Evolutionary conservation across 53 echinoderm and acorn worm genomes (phyloP).

Genomic region (Antedon mediterranea): DNA sequence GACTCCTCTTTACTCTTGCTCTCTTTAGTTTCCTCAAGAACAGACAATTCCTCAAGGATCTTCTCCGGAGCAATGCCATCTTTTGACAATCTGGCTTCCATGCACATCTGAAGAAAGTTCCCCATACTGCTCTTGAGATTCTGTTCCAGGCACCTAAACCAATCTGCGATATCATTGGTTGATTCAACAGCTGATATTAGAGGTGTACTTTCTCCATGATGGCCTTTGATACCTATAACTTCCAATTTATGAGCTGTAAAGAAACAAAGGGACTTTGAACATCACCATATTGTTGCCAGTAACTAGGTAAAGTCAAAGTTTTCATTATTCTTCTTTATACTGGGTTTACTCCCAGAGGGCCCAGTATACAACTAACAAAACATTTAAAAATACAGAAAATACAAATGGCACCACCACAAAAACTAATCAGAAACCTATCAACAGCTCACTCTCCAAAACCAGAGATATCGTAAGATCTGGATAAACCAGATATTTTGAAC

Average conservation of each 20-base stretch:
- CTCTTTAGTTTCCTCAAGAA: conserved; percentile 17
- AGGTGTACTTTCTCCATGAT: conserved; percentile 38
- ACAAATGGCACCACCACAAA: too few relatives aligned
- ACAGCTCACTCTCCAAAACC: too few relatives aligned
- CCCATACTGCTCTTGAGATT: conserved; percentile 67
- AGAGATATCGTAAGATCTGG: too few relatives aligned
- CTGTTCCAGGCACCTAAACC: conserved; percentile 66
- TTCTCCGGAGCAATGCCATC: conserved; percentile 31
- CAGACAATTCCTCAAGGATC: conserved; percentile 59
- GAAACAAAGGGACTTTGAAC: neutral
- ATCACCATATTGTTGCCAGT: too few relatives aligned
- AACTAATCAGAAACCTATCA: too few relatives aligned
- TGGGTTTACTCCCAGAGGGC: too few relatives aligned
- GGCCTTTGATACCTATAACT: conserved; percentile 55
- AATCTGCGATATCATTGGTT: conserved; percentile 32
- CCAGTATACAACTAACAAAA: too few relatives aligned
- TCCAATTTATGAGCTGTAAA: conserved; percentile 56
- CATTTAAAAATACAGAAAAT: too few relatives aligned
- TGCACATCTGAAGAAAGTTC: conserved; percentile 54
- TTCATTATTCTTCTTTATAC: too few relatives aligned
- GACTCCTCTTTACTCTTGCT: conserved; percentile 20
- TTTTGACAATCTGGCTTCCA: conserved; percentile 67
- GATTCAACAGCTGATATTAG: conserved; percentile 52
- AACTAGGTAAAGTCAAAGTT: too few relatives aligned
- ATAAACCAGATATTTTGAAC: too few relatives aligned